Base-by-base conservation (phyloP, 2,797 vertebrate species). In the Enteromius argenteus region DNA sequence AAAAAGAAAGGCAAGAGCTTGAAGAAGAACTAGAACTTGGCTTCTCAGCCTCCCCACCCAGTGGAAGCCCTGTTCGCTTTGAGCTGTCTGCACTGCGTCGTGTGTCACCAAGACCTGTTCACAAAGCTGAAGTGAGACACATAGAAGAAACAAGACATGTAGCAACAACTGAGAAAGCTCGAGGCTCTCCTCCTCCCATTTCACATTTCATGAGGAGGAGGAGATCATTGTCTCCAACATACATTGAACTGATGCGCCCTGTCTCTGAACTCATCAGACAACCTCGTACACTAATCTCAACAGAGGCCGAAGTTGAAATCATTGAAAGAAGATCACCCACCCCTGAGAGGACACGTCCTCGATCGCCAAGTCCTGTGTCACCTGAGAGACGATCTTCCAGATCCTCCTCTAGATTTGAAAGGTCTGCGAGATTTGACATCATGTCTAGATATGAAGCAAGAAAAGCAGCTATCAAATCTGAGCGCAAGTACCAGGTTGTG, bases 401-500 rank as follows among this genome's bases (percentile, higher is more conserved):
- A 75, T 99, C 98, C 1, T 96, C 99, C 68, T 99, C 98, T 7
- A 96, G 97, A 88, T 99, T 99, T 92, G 98, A 99, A 91, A 96
- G 98, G 60, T 97, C 98, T 56, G 97, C 98, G 80, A 96, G 98
- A 90, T 99, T 99, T 93, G 98, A 99, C 91, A 99, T 99, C 87
- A 99, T 99, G 95, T 99, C 98, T 79, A 96, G 98, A 84, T 99
- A 99, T 0, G 98, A 99, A 89, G 96, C 98, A 85, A 98, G 97
- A 95, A 99, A 99, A 93, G 96, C 98, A 83, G 97, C 98, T 92
- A 87, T 99, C 84, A 99, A 99, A 92, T 96, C 97, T 81, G 98
- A 99, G 92, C 96, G 97, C 89, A 97, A 96, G 89, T 99, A 98
- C 0, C 97, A 98, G 91, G 96, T 99, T 84, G 94, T 99, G 73